A percentile compares a stretch with the other conserved stretches of the same genome.
These are phyloP conservation scores for Apotomis betuletana DNA, from an alignment of 2,888 invertebrate species.

Conservation along the genomic window DNA sequence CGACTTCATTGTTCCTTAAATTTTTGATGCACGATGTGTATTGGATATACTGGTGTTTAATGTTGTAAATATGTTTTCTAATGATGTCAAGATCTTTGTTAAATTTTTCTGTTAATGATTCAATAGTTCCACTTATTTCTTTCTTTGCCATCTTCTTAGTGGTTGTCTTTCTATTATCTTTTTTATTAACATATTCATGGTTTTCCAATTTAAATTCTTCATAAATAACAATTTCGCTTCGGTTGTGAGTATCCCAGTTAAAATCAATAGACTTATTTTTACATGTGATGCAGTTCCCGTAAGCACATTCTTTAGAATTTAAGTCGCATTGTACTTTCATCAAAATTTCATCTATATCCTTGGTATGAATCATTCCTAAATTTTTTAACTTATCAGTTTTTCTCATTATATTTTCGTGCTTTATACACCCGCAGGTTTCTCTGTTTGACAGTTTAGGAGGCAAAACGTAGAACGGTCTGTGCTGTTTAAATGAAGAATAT, in stretches of 20 bases:
- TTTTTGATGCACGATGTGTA: slow-evolving; percentile 8
- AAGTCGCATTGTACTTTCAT: slow-evolving; percentile 1
- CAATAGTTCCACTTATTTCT: slow-evolving; percentile 9
- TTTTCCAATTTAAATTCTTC: slow-evolving; percentile 2
- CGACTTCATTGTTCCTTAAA: neutral
- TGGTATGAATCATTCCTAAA: slow-evolving; percentile 4
- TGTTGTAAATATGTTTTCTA: slow-evolving; percentile 21
- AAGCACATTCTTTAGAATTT: slow-evolving; percentile 9
- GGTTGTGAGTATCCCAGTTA: neutral
- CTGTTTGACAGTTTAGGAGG: neutral
- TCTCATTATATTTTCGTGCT: neutral
- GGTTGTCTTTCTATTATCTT: slow-evolving; percentile 13
- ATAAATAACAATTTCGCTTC: neutral
- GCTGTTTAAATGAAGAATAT: neutral
- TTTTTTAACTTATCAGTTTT: neutral
- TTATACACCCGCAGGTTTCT: slow-evolving; percentile 2
- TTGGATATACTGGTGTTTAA: slow-evolving; percentile 15
- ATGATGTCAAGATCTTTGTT: slow-evolving; percentile 20
- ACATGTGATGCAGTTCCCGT: neutral
- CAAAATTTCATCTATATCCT: neutral
- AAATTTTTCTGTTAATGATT: slow-evolving; percentile 11
- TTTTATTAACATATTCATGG: slow-evolving; percentile 3
- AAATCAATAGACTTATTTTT: neutral
- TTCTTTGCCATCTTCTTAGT: slow-evolving; percentile 4
- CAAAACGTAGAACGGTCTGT: neutral